Evolutionary conservation across 2,888 invertebrate species (phyloP).

Genomic region (Aspidiotus destructor): DNA sequence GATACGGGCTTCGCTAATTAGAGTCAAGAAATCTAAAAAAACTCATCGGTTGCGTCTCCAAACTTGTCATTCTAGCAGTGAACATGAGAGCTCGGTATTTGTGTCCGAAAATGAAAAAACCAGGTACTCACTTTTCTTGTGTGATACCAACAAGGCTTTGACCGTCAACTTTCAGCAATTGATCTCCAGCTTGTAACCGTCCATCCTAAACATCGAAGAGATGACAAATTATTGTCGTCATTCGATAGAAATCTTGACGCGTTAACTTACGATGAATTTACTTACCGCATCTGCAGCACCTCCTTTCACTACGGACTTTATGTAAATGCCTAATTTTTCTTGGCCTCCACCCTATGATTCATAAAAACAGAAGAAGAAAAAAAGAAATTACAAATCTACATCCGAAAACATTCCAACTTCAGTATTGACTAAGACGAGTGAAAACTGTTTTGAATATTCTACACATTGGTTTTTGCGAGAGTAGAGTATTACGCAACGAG

Average conservation of each 20-base stretch:
- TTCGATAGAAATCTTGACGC: not conserved
- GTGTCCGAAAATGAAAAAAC: not conserved
- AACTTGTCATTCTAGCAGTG: too few relatives aligned
- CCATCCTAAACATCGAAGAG: conserved; percentile 57
- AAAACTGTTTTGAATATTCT: too few relatives aligned
- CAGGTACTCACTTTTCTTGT: conserved; percentile 54
- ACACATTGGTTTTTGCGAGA: too few relatives aligned
- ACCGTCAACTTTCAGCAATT: conserved; percentile 91
- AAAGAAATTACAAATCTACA: too few relatives aligned
- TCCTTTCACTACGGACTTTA: conserved; percentile 94
- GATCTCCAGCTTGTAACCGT: conserved; percentile 91
- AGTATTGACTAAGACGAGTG: too few relatives aligned
- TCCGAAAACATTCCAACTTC: too few relatives aligned
- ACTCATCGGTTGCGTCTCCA: too few relatives aligned
- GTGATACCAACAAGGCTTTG: conserved; percentile 82
- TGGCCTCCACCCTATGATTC: conserved; percentile 60
- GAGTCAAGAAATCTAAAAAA: too few relatives aligned
- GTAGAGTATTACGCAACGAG: too few relatives aligned
- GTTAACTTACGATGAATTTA: conserved; percentile 34
- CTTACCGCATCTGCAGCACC: conserved; percentile 72
- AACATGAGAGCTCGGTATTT: too few relatives aligned
- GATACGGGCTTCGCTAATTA: too few relatives aligned
- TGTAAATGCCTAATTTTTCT: conserved; percentile 87
- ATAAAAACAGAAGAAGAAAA: not conserved
- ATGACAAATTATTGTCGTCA: conserved; percentile 7